These are phyloP conservation scores for Dinomys branickii DNA, from an alignment of 2,113 vertebrate genomes.

Conservation along the genomic window DNA sequence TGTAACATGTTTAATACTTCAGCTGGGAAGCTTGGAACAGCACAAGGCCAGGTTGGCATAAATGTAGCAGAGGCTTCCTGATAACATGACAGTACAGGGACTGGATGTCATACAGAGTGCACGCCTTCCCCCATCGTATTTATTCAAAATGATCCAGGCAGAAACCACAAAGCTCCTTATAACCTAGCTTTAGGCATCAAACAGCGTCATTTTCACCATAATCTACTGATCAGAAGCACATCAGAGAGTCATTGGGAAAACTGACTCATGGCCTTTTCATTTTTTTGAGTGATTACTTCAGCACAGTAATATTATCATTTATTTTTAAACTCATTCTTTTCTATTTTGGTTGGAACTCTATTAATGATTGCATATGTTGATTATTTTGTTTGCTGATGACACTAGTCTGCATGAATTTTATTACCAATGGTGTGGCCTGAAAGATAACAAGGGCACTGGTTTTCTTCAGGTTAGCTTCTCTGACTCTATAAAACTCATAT, in stretches of 20 bases:
- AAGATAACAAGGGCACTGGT: not conserved
- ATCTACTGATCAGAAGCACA: not conserved
- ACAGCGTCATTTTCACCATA: not conserved
- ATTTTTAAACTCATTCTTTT: not conserved
- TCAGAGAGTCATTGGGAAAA: not conserved
- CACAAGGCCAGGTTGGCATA: not conserved
- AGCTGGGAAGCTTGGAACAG: not conserved
- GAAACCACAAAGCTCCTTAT: not conserved
- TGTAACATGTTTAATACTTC: not conserved
- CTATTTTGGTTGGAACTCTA: not conserved
- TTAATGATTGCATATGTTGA: slow-evolving; percentile 6
- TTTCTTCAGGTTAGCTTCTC: slow-evolving; percentile 10
- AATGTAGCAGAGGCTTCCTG: not conserved
- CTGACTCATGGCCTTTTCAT: not conserved
- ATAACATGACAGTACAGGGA: not conserved
- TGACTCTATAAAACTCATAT: slow-evolving; percentile 37
- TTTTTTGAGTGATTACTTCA: not conserved
- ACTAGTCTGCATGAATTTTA: not conserved
- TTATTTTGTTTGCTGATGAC: slow-evolving; percentile 3
- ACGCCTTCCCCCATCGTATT: not conserved
- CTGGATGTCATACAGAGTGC: not conserved
- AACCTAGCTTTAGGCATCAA: not conserved
- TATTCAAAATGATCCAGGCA: not conserved
- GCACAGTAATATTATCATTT: not conserved
- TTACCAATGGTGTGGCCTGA: not conserved